phyloP scores from a whole-genome alignment of 1,140 invertebrate genomes.

The Akabosia matsudoensis region DNA sequence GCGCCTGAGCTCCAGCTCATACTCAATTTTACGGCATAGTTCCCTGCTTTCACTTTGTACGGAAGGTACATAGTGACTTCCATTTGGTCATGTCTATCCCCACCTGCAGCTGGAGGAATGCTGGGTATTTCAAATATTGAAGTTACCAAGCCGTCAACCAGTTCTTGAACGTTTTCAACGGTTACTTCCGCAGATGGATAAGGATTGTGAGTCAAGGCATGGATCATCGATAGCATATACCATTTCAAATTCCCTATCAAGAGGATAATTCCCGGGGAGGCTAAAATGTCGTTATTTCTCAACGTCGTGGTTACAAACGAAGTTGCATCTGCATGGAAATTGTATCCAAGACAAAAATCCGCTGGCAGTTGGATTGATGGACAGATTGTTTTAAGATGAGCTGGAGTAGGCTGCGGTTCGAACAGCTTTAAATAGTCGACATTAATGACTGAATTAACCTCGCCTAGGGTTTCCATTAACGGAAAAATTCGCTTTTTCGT shows the following conservation, averaged over 20 bases:
- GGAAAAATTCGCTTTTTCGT: neutral
- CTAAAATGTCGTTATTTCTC: neutral
- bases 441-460: neutral
- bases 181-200: neutral
- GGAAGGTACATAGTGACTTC: neutral
- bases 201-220: neutral
- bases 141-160: neutral
- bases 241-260: neutral
- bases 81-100: neutral
- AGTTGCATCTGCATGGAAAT: neutral
- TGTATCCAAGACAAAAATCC: neutral
- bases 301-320: neutral
- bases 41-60: neutral
- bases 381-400: neutral
- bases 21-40: neutral
- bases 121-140: neutral
- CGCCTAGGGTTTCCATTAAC: neutral
- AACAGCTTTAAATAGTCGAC: neutral
- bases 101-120: neutral
- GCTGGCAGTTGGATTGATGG: neutral
- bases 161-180: neutral
- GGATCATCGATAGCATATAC: neutral
- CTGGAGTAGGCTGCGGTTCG: neutral
- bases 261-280: neutral
- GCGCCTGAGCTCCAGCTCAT: constrained; percentile 16